Base-by-base conservation (phyloP, 2,797 vertebrate species). In the Oryzias sinensis region DNA sequence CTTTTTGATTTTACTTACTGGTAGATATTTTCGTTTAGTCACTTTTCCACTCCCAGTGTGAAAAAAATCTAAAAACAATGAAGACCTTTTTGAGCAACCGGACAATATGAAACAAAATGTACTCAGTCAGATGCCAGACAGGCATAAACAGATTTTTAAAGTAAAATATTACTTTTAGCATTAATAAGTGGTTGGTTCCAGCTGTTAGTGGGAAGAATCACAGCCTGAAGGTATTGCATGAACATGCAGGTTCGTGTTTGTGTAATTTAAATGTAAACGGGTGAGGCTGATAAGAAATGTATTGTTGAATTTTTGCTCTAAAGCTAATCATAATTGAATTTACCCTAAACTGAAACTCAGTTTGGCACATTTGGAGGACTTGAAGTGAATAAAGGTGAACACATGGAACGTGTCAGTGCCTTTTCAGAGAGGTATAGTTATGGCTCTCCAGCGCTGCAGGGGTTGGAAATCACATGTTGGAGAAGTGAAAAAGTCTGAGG, bases 401-500 rank as follows among this genome's bases (percentile, higher is more conserved):
- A 37, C 33, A 37, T 37, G 33, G 33, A 37, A 37, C 33, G 4
- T 37, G 33, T 37, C 33, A 37, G 33, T 37, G 33, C 33, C 33
- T 37, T 37, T 37, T 9, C 33, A 37, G 2, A 37, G 33, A 37
- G 33, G 33, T 37, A 37, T 43, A 62, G 14, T 68, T 70, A 65
- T 15, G 46, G 43, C 51, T 16, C 46, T 41, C 25, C 16, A 33
- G 54, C 16, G 48, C 33, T 29, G 45, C 43, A 52, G 47, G 6
- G 56, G 33, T 80, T 66, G 78, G 70, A 67, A 72, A 66, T 48
- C 59, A 43, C 72, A 66, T n/a, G 43, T 43, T 43, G 55, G 29
- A 16, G 43, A 62, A 72, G 25, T 66, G 29, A 49, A 61, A 78
- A 76, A 60, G 65, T 80, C 67, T 60, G 45, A 76, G 43, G 41